Conservation (phyloP, 2,797 vertebrate species). For the Gymnoscopelus microlampas region DNA sequence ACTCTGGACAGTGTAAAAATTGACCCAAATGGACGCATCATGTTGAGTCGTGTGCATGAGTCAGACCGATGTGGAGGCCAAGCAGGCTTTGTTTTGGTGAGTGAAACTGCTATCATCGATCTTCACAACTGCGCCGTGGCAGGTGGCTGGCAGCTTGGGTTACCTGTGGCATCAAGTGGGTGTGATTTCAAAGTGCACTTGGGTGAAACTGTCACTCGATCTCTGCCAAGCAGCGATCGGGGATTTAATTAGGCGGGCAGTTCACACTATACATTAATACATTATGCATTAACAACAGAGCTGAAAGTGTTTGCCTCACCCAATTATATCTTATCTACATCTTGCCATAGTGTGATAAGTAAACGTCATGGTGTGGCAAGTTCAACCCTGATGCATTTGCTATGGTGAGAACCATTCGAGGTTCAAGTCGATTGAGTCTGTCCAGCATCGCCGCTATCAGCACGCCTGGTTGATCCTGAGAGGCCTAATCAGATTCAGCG, state of each 20-base stretch:
- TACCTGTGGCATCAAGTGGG: slow-evolving; percentile 42
- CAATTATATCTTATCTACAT: neutral
- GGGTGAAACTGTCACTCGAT: slow-evolving; percentile 18
- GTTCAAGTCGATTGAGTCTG: slow-evolving; percentile 38
- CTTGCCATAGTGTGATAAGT: too few relatives aligned
- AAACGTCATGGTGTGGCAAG: slow-evolving; percentile 1
- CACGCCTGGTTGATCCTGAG: slow-evolving; percentile 65
- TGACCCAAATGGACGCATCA: slow-evolving; percentile 13
- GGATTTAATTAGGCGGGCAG: neutral
- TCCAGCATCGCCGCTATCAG: slow-evolving; percentile 55
- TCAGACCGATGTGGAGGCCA: slow-evolving; percentile 58
- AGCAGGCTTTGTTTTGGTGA: slow-evolving; percentile 52
- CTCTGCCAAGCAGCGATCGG: slow-evolving; percentile 13
- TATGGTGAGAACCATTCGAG: neutral
- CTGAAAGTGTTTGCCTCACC: neutral
- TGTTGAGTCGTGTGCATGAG: slow-evolving; percentile 35
- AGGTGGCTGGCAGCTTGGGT: slow-evolving; percentile 68
- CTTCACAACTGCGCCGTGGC: slow-evolving; percentile 48
- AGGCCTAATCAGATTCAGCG: slow-evolving; percentile 72
- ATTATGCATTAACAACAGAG: neutral
- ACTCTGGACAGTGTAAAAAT: slow-evolving; percentile 36
- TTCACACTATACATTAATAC: neutral
- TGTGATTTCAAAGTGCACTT: slow-evolving; percentile 45
- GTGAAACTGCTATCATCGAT: slow-evolving; percentile 24
- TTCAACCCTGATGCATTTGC: slow-evolving; percentile 9